These are phyloP conservation scores for Lamellibrachia luymesi DNA, from an alignment of 1,140 invertebrate genomes.

Conservation along the genomic window DNA sequence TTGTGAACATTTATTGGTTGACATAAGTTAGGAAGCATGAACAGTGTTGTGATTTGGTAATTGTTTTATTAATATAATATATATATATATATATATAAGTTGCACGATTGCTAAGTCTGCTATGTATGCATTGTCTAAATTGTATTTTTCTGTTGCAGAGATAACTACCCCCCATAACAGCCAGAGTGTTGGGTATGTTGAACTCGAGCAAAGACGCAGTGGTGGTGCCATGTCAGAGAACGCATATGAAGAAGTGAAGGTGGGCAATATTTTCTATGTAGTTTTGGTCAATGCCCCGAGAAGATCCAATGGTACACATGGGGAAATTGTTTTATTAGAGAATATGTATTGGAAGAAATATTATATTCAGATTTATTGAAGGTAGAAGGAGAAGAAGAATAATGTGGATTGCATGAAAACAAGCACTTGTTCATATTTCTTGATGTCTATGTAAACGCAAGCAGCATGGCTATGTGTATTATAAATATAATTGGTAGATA, in stretches of 20 bases:
- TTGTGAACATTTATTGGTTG: not conserved
- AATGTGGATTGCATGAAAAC: no score
- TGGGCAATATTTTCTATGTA: not conserved
- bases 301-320: no score
- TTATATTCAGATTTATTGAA: no score
- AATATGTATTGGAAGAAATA: no score
- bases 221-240: not conserved
- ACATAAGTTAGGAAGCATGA: not conserved
- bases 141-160: not conserved
- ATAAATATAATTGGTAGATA: no score
- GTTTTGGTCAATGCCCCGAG: no score
- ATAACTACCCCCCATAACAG: not conserved
- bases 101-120: not conserved
- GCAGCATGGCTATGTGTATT: no score
- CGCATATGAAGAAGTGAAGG: not conserved
- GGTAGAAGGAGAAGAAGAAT: no score
- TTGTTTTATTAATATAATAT: not conserved
- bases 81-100: not conserved
- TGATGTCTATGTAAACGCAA: no score
- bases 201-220: not conserved
- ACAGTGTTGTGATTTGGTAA: not conserved
- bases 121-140: not conserved
- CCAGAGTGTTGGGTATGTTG: not conserved
- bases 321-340: no score
- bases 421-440: no score